Evolutionary conservation across 2,888 invertebrate species (phyloP), one percentile per base, ranked within the genome.

Genomic region (Cerastoderma edule): DNA sequence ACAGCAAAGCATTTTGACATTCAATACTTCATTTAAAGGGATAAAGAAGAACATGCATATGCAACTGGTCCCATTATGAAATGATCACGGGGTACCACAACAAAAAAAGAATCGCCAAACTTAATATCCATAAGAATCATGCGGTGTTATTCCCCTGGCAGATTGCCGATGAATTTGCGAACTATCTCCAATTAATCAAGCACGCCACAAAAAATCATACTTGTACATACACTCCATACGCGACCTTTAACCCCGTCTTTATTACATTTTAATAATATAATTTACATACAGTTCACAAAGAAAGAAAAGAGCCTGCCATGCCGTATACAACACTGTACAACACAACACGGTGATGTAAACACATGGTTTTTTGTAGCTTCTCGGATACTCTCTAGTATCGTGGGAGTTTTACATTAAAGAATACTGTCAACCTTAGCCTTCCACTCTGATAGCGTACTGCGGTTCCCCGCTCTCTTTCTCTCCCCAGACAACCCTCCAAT

Each of bases 231-330:
- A 50, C 50, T 50, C 50, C 50, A 10, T 8, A 4, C 50, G 22
- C 22, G 50, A 13, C 50, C 50, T 10, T 22, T 50, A 13, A 19
- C 50, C 50, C 50, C 5, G 50, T 19, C 50, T 50, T 50, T 50
- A 50, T 50, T 50, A 50, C 50, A 50, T 50, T 50, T 50, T 50
- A 50, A 50, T 50, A 50, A 19, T 22, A 50, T 22, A 50, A 50
- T 50, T 50, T 50, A 50, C 50, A 50, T 50, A 50, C 19, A 50
- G n/a, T 50, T 50, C 50, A 50, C 50, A 50, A 50, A 50, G 50
- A 19, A n/a, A 50, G 2, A 50, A 50, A 50, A 8, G 22, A 50
- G 50, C n/a, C 50, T 8, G 22, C n/a, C 24, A 16, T n/a, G 50
- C 24, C 10, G 2, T 24, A 5, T 5, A 10, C 50, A 50, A n/a